phyloP scores from a whole-genome alignment of 2,888 invertebrate genomes.

The Pammene aurita region DNA sequence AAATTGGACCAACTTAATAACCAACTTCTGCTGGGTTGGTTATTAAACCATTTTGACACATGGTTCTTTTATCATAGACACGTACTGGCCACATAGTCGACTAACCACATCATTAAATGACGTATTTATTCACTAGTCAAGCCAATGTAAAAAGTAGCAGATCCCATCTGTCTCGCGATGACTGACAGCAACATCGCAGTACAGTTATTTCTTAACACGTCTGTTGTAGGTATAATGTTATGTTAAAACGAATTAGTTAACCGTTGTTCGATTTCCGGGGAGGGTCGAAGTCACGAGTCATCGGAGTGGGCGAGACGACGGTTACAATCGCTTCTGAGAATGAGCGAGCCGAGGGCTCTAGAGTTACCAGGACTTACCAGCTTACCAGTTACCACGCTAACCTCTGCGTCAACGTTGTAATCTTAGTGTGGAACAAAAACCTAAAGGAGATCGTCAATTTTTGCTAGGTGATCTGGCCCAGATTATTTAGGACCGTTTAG shows the following conservation, averaged over 20 bases:
- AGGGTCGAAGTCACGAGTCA: slow-evolving; percentile 62
- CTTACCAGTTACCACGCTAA: no score
- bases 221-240: slow-evolving; percentile 33
- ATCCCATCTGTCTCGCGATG: slow-evolving; percentile 13
- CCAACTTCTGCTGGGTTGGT: no score
- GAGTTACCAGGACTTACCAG: not conserved
- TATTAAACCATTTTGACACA: no score
- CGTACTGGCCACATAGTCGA: no score
- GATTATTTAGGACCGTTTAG: no score
- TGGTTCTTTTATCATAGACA: no score
- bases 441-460: no score
- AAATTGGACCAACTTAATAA: no score
- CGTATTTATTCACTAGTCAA: not conserved
- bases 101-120: not conserved
- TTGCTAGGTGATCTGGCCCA: no score
- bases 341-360: not conserved
- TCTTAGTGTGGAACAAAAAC: no score
- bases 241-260: slow-evolving; percentile 37
- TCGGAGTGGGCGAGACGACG: slow-evolving; percentile 55
- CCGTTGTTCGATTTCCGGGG: slow-evolving; percentile 56
- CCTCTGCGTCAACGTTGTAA: no score
- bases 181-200: slow-evolving; percentile 17
- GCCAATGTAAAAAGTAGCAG: slow-evolving; percentile 9
- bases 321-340: not conserved
- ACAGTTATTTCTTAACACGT: slow-evolving; percentile 33